Evolutionary conservation across 2,888 invertebrate genomes (phyloP), one percentile per base, ranked within the genome.

Genomic region (Phaonia tiefii): DNA sequence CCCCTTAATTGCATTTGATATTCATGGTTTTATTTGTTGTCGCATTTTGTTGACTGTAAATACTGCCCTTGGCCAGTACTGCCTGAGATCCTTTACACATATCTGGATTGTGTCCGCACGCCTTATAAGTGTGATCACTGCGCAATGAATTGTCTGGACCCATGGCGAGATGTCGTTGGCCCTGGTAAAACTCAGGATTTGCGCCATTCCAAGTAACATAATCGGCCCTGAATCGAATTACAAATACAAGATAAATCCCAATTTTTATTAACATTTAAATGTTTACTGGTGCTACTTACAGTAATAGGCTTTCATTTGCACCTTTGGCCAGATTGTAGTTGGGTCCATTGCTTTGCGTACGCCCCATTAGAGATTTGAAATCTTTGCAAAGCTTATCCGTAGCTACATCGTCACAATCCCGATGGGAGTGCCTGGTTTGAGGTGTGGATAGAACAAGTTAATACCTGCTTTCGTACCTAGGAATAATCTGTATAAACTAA

Each of bases 121-220:
- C 92, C 54, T 92, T 91, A 69, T 92, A 91, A 42, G 69, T 56
- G 13, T 92, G 91, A 0, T 92, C 92, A 1, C 86, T 83, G 0
- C 88, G 75, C 5, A 92, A 91, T 0, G 91, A 92, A 37, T 91
- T 87, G 83, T 94, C 92, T 1, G 93, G 92, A 1, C 95, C 95
- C 71, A 91, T 91, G 0, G 92, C 92, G 1, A 92, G 54, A 39
- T 89, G 88, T 75, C 91, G 89, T 17, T 88, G 87, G 0, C 93
- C 93, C 26, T 90, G 89, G 7, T 92, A 90, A 15, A 94, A 90
- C 65, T 92, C 92, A 0, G 94, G 93, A 89, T 96, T 95, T 0
- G 96, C 94, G 0, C 96, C 96, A 84, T 95, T 94, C 96, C 96
- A 96, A 3, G 96, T 94, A 65, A 96, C 93, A 87, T 97, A 97